A percentile compares a stretch with the other conserved stretches of the same genome.
These are phyloP conservation scores for Eristalinus sepulchralis DNA, from an alignment of 2,888 invertebrate genomes.

Conservation along the genomic window DNA sequence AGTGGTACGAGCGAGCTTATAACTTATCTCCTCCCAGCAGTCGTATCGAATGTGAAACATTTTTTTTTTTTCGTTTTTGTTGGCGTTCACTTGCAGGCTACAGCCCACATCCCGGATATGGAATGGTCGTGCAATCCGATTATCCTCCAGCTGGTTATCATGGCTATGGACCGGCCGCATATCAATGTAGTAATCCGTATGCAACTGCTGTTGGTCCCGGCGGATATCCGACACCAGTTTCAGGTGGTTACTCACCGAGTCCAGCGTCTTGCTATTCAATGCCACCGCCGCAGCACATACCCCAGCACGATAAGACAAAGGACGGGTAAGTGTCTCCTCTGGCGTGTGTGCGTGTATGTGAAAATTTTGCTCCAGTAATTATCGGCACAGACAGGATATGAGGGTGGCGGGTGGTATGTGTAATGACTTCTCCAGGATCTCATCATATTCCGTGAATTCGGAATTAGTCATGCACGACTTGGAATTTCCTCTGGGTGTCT, in stretches of 20 bases:
- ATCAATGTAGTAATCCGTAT: slow-evolving; percentile 82
- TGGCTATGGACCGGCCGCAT: slow-evolving; percentile 85
- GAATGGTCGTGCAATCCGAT: slow-evolving; percentile 90
- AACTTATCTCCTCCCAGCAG: background rate
- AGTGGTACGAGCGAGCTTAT: slow-evolving; percentile 84
- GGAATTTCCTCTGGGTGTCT: slow-evolving; percentile 63
- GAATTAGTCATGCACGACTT: slow-evolving; percentile 72
- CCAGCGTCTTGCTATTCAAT: slow-evolving; percentile 90
- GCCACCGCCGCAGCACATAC: slow-evolving; percentile 91
- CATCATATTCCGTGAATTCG: slow-evolving; percentile 48
- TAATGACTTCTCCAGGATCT: slow-evolving; percentile 6
- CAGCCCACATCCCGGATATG: slow-evolving; percentile 93
- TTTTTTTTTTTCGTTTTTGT: slow-evolving; percentile 31
- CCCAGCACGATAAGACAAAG: slow-evolving; percentile 88
- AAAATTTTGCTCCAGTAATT: slow-evolving; percentile 50
- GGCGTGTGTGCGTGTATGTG: slow-evolving; percentile 20
- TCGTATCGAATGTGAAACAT: background rate
- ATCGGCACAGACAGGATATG: slow-evolving; percentile 33
- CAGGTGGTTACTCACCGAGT: slow-evolving; percentile 86
- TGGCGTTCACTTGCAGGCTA: slow-evolving; percentile 83
- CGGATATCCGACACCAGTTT: slow-evolving; percentile 87
- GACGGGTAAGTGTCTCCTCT: slow-evolving; percentile 78
- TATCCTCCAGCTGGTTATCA: slow-evolving; percentile 89
- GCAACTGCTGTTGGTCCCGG: slow-evolving; percentile 81
- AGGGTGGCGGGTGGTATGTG: background rate